phyloP scores from a whole-genome alignment of 2,797 vertebrate species.

The Eurystomus glaucurus region DNA sequence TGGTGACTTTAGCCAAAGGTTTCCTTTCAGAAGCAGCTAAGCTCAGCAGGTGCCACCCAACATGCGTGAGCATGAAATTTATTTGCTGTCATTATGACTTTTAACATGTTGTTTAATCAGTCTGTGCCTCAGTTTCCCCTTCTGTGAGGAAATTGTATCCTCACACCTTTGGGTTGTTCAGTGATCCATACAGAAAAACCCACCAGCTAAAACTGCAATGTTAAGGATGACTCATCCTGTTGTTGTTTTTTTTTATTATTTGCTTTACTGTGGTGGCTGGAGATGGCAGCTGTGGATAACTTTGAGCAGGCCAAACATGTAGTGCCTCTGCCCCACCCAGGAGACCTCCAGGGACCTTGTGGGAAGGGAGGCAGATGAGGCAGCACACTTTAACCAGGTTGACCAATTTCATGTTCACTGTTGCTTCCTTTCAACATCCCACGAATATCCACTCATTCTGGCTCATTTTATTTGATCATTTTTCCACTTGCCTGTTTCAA shows the following conservation, averaged over 20 bases:
- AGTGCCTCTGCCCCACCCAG: neutral
- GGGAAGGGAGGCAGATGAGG: neutral
- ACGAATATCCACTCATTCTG: neutral
- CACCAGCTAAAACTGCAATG: neutral
- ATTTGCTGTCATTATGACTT: neutral
- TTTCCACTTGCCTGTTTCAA: neutral
- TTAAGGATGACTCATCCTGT: neutral
- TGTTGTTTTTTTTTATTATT: neutral
- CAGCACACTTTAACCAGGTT: neutral
- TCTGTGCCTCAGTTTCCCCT: neutral
- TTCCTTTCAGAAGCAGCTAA: neutral
- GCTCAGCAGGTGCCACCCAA: neutral
- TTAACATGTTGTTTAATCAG: neutral
- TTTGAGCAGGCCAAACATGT: neutral
- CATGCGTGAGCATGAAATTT: neutral
- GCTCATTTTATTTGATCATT: neutral
- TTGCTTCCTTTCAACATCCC: neutral
- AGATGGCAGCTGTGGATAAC: neutral
- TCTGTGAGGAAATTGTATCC: neutral
- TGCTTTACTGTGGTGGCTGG: neutral
- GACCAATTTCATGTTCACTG: accelerated
- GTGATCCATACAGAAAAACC: neutral
- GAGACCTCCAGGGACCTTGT: neutral
- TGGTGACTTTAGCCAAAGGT: neutral
- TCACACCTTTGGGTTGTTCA: neutral